Evolutionary conservation across 2,888 invertebrate species (phyloP).

Genomic region (Mythimna lalbum): DNA sequence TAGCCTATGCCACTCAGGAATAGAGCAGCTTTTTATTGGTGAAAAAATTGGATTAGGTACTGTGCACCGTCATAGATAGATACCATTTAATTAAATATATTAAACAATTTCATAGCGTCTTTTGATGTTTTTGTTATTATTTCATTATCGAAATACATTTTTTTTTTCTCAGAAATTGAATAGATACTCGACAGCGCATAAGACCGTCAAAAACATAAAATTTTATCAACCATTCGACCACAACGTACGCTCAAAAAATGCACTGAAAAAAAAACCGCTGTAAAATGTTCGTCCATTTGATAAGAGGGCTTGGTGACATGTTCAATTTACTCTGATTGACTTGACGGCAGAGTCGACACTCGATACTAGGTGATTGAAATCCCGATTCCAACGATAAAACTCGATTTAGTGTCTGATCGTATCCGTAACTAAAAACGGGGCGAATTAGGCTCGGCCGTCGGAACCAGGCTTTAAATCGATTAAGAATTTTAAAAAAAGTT

Average conservation of each 20-base stretch:
- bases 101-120: too few relatives aligned
- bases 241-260: slow-evolving; percentile 32
- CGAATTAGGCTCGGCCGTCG: slow-evolving; percentile 66
- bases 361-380: slow-evolving; percentile 82
- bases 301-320: slow-evolving; percentile 76
- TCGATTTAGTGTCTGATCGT: slow-evolving; percentile 77
- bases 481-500: slow-evolving; percentile 16
- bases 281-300: slow-evolving; percentile 66
- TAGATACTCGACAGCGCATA: not conserved
- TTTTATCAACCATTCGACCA: slow-evolving; percentile 1
- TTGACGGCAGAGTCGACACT: slow-evolving; percentile 78
- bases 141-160: not conserved
- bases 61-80: too few relatives aligned
- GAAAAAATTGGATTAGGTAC: too few relatives aligned
- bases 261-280: slow-evolving; percentile 25
- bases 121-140: too few relatives aligned
- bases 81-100: too few relatives aligned
- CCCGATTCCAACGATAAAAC: slow-evolving; percentile 76
- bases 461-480: slow-evolving; percentile 28
- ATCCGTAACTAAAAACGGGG: slow-evolving; percentile 72
- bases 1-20: too few relatives aligned
- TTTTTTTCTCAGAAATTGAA: not conserved
- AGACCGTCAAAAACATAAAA: not conserved
- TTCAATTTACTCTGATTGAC: slow-evolving; percentile 84
- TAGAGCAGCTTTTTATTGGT: too few relatives aligned